phyloP scores from a whole-genome alignment of 23 tunicate genomes.

The Styela clava region DNA sequence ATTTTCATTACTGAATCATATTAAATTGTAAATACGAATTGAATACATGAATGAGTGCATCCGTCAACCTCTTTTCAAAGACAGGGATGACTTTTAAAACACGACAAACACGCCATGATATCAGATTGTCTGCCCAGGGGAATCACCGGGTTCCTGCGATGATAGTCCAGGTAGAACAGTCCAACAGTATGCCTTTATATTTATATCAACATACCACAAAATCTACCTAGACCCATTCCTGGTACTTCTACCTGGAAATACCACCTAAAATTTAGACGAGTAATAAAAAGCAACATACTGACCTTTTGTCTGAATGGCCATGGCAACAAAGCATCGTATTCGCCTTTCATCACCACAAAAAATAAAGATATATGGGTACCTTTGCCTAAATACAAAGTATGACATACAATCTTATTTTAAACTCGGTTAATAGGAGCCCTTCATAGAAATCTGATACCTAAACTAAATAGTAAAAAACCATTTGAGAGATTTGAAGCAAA shows the following conservation, averaged over 20 bases:
- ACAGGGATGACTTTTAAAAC: too few relatives aligned
- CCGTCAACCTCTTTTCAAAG: too few relatives aligned
- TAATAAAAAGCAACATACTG: background rate
- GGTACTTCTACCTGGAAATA: too few relatives aligned
- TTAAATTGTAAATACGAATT: background rate
- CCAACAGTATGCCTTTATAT: background rate
- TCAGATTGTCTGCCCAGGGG: background rate
- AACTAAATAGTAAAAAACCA: background rate
- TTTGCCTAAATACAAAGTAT: constrained; percentile 52
- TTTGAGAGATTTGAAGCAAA: background rate
- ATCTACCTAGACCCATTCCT: too few relatives aligned
- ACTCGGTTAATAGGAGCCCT: background rate
- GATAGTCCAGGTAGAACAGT: background rate
- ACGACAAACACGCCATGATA: background rate
- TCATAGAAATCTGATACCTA: background rate
- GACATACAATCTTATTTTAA: too few relatives aligned
- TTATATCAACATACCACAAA: too few relatives aligned
- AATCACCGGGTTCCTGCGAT: background rate
- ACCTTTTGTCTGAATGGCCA: constrained; percentile 98
- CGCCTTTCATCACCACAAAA: constrained; percentile 95
- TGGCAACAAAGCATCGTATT: constrained; percentile 80
- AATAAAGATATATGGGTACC: constrained; percentile 92
- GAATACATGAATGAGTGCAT: too few relatives aligned
- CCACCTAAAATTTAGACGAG: too few relatives aligned
- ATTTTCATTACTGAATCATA: background rate